Conservation (phyloP, 2,113 vertebrate genomes). For the Triplophysa siluroides region DNA sequence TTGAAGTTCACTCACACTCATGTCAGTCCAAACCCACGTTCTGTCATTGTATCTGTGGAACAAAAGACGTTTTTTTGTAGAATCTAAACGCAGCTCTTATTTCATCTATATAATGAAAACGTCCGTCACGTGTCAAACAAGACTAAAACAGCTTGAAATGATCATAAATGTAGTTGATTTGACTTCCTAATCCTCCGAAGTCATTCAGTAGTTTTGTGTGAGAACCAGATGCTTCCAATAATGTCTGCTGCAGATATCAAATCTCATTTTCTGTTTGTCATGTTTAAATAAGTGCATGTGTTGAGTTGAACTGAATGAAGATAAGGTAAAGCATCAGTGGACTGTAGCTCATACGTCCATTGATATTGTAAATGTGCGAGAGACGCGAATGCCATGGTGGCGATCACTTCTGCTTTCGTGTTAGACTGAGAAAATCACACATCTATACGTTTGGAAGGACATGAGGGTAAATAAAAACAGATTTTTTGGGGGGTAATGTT, state of each 20-base stretch:
- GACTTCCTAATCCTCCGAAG: neutral
- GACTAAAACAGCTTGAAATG: too few relatives aligned
- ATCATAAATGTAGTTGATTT: neutral
- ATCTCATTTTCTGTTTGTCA: too few relatives aligned
- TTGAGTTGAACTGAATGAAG: too few relatives aligned
- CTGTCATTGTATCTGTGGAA: neutral
- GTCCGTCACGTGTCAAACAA: too few relatives aligned
- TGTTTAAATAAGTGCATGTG: too few relatives aligned
- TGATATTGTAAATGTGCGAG: too few relatives aligned
- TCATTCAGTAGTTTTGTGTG: neutral
- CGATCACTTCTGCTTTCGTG: too few relatives aligned
- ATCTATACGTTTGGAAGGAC: neutral
- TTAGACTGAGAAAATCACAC: neutral
- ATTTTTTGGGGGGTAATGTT: neutral
- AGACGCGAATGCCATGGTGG: neutral
- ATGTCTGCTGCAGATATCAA: too few relatives aligned
- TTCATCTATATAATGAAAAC: too few relatives aligned
- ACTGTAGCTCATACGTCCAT: too few relatives aligned
- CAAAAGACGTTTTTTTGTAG: neutral
- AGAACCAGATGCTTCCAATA: too few relatives aligned
- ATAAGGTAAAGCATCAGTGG: too few relatives aligned
- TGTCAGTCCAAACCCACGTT: neutral
- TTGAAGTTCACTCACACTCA: neutral
- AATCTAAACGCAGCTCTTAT: neutral
- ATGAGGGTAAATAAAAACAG: neutral